phyloP scores from a whole-genome alignment of 2,888 invertebrate genomes.

The Polia nebulosa region DNA sequence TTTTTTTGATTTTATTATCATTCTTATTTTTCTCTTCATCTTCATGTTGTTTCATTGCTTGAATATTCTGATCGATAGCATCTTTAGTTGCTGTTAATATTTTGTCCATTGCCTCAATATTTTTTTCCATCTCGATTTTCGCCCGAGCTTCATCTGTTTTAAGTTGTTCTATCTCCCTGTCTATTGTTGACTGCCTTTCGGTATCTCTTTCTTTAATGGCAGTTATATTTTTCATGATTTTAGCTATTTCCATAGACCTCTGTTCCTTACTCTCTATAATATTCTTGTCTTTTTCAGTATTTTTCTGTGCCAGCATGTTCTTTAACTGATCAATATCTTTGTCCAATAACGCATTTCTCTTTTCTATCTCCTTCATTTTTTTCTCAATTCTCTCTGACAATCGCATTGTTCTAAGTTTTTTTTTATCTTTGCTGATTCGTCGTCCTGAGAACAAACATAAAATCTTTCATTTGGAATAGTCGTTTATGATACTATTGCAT shows the following conservation, averaged over 20 bases:
- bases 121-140: not conserved
- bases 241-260: not conserved
- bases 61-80: not conserved
- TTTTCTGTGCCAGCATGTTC: not conserved
- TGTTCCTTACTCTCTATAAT: not conserved
- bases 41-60: not conserved
- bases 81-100: not conserved
- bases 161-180: not conserved
- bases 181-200: not conserved
- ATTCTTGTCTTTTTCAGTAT: conserved; percentile 5
- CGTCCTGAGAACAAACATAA: conserved; percentile 10
- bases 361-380: conserved; percentile 8
- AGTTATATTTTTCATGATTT: conserved; percentile 7
- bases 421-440: conserved; percentile 7
- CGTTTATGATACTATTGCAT: too few species aligned
- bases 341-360: not conserved
- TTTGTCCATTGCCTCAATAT: not conserved
- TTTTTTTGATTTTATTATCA: not conserved
- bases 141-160: conserved; percentile 13
- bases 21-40: not conserved
- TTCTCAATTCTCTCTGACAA: conserved; percentile 13
- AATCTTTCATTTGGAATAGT: not conserved
- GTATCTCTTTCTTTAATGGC: conserved; percentile 8
- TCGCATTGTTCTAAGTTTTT: conserved; percentile 7
- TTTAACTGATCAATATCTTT: conserved; percentile 12